Percentiles rank a stretch among this genome's conserved stretches.
Evolutionary conservation across 2,113 vertebrate genomes (phyloP).

Genomic region (Pollachius pollachius): DNA sequence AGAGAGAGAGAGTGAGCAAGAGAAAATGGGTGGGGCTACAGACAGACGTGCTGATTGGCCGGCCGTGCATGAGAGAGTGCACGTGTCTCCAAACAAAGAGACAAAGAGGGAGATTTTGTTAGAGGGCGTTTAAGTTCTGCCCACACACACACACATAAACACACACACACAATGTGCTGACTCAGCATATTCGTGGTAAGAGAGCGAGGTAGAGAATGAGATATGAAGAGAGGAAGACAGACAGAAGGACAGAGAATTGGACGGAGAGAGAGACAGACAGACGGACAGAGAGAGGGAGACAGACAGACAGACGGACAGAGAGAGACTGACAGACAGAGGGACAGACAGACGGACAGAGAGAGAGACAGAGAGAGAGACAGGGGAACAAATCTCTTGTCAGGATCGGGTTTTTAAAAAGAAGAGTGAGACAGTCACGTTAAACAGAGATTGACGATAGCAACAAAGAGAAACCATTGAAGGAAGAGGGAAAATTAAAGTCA

Average conservation of each 20-base stretch:
- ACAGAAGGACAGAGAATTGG: neutral
- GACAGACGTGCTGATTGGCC: neutral
- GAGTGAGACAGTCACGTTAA: too few species aligned
- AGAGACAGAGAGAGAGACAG: neutral
- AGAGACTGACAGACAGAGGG: neutral
- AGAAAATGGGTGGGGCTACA: neutral
- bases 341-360: neutral
- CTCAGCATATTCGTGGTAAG: neutral
- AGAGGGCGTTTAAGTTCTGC: too few species aligned
- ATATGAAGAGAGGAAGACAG: neutral
- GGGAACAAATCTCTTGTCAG: neutral
- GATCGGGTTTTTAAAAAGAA: too few species aligned
- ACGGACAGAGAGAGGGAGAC: neutral
- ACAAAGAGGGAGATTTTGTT: conserved; percentile 19
- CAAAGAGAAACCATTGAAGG: too few species aligned
- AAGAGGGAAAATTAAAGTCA: too few species aligned
- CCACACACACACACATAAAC: conserved; percentile 7
- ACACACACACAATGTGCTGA: conserved; percentile 14
- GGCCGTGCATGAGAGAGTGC: too few species aligned
- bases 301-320: neutral
- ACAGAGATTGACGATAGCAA: too few species aligned
- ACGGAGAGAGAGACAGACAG: conserved; percentile 1
- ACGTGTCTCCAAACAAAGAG: conserved; percentile 40
- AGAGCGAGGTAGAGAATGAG: neutral
- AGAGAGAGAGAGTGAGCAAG: neutral